These are phyloP conservation scores for Lasioglossum leucozonium DNA, from an alignment of 2,888 invertebrate species.

Conservation along the genomic window DNA sequence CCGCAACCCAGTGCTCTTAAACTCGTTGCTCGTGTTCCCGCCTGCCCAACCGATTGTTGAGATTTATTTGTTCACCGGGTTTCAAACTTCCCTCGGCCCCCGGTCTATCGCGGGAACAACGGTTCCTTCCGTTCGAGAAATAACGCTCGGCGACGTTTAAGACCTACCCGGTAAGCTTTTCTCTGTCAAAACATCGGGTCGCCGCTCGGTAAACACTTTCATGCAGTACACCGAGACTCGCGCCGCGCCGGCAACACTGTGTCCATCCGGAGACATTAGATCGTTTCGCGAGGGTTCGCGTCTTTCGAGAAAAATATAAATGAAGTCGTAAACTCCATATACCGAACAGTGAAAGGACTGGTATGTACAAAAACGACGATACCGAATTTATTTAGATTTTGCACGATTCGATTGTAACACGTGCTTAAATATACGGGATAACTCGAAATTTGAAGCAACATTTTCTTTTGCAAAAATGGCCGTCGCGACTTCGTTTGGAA, in stretches of 20 bases:
- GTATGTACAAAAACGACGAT: not conserved
- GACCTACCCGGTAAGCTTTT: not conserved
- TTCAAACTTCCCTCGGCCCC: not conserved
- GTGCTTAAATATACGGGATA: not conserved
- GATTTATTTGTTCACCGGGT: conserved; percentile 44
- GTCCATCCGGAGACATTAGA: not conserved
- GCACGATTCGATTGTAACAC: not conserved
- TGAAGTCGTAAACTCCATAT: not conserved
- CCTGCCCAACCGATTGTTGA: conserved; percentile 64
- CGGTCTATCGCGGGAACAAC: not conserved
- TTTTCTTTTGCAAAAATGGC: too few species aligned
- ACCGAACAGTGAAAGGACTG: not conserved
- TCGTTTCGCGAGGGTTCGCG: not conserved
- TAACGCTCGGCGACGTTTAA: not conserved
- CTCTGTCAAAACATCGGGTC: not conserved
- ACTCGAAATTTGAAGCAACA: too few species aligned
- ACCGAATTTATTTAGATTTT: not conserved
- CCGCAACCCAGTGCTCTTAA: conserved; percentile 41
- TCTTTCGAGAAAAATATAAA: too few species aligned
- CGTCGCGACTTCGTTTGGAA: too few species aligned
- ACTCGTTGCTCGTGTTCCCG: conserved; percentile 44
- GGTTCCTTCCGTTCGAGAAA: conserved; percentile 17
- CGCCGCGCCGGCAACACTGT: not conserved
- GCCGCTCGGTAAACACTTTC: not conserved
- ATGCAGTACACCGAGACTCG: not conserved